phyloP scores from a whole-genome alignment of 2,113 vertebrate genomes.

The Mustela lutreola region DNA sequence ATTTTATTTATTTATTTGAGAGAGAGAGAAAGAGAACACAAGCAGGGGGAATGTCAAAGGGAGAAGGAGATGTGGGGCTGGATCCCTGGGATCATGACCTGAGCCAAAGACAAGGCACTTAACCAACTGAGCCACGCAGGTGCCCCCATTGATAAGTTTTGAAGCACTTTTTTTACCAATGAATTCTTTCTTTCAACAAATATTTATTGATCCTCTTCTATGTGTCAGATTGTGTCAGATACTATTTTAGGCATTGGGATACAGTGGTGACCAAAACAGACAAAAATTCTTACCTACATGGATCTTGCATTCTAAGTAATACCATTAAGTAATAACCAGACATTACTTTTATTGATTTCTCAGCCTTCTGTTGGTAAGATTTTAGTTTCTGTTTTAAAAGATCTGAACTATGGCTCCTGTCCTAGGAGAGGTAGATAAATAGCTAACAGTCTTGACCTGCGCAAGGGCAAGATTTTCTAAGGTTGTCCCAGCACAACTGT shows the following conservation, averaged over 20 bases:
- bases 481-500: neutral
- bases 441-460: neutral
- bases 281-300: neutral
- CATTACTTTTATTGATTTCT: slow-evolving; percentile 38
- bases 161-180: slow-evolving; percentile 26
- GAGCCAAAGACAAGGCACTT: neutral
- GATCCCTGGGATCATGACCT: neutral
- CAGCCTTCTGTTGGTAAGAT: too few species aligned
- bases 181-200: neutral
- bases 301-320: slow-evolving; percentile 40
- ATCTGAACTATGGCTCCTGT: neutral
- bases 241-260: neutral
- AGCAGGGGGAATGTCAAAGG: neutral
- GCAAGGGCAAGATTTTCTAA: neutral
- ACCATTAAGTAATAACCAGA: slow-evolving; percentile 14
- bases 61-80: neutral
- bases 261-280: slow-evolving; percentile 45
- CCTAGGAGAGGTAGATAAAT: neutral
- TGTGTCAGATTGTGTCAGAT: slow-evolving; percentile 44
- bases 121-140: neutral
- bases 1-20: neutral
- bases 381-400: slow-evolving; percentile 54
- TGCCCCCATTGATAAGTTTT: slow-evolving; percentile 8
- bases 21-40: neutral
- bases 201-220: neutral